Percentiles rank a stretch among this genome's conserved stretches.
phyloP scores from a whole-genome alignment of 2,888 invertebrate genomes.

The Standfussiana lucernea region DNA sequence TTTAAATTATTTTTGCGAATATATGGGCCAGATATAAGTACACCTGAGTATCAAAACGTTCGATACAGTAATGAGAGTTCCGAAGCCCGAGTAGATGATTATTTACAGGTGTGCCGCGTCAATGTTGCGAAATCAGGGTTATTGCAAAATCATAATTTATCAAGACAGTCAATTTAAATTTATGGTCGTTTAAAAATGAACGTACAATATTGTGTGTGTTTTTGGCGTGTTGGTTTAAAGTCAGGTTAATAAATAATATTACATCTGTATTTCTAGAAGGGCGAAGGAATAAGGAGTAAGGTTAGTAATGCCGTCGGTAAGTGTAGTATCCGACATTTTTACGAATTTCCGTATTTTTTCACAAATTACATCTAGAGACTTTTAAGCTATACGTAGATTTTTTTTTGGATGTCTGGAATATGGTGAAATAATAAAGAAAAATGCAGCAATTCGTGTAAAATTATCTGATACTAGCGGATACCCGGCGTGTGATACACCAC shows the following conservation, averaged over 20 bases:
- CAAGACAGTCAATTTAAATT: neutral
- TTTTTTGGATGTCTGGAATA: too few species aligned
- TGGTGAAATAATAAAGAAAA: too few species aligned
- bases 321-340: too few species aligned
- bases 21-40: neutral
- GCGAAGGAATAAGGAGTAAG: neutral
- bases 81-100: slow-evolving; percentile 6
- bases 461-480: too few species aligned
- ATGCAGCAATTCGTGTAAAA: too few species aligned
- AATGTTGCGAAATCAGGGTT: slow-evolving; percentile 8
- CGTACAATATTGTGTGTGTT: neutral
- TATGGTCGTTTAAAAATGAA: neutral
- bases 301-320: too few species aligned
- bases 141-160: neutral
- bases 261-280: neutral
- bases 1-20: neutral
- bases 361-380: too few species aligned
- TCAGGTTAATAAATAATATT: neutral
- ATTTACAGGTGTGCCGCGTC: slow-evolving; percentile 7
- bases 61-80: slow-evolving; percentile 20
- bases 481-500: too few species aligned
- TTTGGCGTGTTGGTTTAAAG: neutral
- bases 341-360: too few species aligned
- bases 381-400: too few species aligned
- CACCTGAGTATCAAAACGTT: slow-evolving; percentile 9